Evolutionary conservation across 1,140 invertebrate genomes (phyloP), one percentile per base, ranked within the genome.

Genomic region (Lasioglossum baleicum): DNA sequence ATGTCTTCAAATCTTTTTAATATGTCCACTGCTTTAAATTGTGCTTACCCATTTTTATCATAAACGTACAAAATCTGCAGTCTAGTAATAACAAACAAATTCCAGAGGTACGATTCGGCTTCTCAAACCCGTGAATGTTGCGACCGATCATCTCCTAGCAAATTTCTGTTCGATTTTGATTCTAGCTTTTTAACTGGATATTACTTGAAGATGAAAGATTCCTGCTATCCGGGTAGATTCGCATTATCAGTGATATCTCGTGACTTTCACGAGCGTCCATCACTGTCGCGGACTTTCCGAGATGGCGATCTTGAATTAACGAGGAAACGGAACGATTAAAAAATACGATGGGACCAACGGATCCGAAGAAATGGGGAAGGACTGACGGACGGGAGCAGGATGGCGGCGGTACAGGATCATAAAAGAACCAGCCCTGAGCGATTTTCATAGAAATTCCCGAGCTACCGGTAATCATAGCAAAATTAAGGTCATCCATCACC

Each of bases 401-500:
- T 20, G 35, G 63, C 48, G 26, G 44, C 44, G 69, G 74, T 53
- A 58, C 42, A 40, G 61, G 74, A 83, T 83, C 69, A 60, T 80
- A 79, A 84, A 86, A 90, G 83, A 87, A 86, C 35, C 68, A 75
- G 81, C 86, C 81, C 78, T 74, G 83, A 84, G 88, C 80, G 84
- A 90, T 90, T 91, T 90, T 91, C 89, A 90, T 90, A 88, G 83
- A 88, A 91, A 91, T 90, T 91, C 89, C 83, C 84, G 81, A 84
- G 83, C 83, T 71, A 85, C 83, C 87, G 87, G 86, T 91, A 90
- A 91, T 91, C 90, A 89, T 86, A 84, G 88, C 83, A 80, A 91
- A 91, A 91, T 91, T 91, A 91, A 90, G 89, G 87, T 88, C 87
- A 90, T 91, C 90, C 88, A 91, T 91, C 90, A 91, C 85, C 83